phyloP scores from a whole-genome alignment of 2,113 vertebrate species.

The Mustelus asterias region DNA sequence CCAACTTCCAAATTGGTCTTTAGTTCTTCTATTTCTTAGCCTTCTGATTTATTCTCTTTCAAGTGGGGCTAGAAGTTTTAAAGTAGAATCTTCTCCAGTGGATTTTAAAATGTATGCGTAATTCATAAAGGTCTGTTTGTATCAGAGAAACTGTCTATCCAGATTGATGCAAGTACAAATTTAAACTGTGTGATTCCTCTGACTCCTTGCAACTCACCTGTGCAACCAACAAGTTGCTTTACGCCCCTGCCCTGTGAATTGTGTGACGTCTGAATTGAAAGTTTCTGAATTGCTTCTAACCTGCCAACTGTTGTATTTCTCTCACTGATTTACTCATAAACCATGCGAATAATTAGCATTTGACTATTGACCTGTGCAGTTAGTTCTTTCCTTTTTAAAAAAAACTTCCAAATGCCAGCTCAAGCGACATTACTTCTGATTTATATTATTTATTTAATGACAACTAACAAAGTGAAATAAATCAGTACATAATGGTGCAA shows the following conservation, averaged over 20 bases:
- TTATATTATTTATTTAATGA: not conserved
- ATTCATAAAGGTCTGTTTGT: not conserved
- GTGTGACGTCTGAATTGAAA: not conserved
- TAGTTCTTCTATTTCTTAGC: not conserved
- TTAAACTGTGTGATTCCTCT: not conserved
- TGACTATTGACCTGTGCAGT: not conserved
- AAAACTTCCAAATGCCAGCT: not conserved
- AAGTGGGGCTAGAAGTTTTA: not conserved
- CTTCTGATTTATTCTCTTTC: not conserved
- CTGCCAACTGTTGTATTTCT: not conserved
- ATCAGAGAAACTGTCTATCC: not conserved
- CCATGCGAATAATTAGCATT: not conserved
- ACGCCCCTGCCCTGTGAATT: not conserved
- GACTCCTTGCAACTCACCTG: not conserved
- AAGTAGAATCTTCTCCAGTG: not conserved
- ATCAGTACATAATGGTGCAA: not conserved
- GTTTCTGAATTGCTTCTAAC: not conserved
- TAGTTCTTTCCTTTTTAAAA: not conserved
- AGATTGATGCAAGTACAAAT: not conserved
- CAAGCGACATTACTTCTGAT: not conserved
- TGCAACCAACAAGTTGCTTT: not conserved
- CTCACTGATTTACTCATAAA: not conserved
- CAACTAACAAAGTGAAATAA: not conserved
- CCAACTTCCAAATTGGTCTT: not conserved
- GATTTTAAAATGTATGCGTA: not conserved